phyloP scores from a whole-genome alignment of 1,140 invertebrate species.

The Drosophila saltans region DNA sequence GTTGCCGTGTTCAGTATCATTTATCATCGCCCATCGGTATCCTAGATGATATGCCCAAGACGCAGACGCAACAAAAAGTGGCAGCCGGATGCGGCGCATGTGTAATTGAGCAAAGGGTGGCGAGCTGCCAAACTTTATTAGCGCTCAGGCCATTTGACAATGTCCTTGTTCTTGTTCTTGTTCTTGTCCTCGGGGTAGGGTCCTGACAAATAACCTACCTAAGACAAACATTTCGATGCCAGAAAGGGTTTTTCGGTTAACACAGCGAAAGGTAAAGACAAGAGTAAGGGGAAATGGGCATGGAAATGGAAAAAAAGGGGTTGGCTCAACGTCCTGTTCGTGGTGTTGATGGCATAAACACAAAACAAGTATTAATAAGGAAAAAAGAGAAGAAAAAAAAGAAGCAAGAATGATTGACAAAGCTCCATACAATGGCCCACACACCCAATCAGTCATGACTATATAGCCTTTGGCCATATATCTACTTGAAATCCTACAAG shows the following conservation, averaged over 20 bases:
- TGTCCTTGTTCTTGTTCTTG: conserved; percentile 45
- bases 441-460: background rate
- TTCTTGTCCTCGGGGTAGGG: conserved; percentile 59
- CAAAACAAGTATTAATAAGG: conserved; percentile 31
- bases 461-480: background rate
- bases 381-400: conserved; percentile 29
- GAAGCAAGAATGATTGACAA: conserved; percentile 52
- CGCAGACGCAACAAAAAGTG: background rate
- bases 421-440: conserved; percentile 39
- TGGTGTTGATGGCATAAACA: conserved; percentile 66
- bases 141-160: conserved; percentile 44
- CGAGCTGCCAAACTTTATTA: conserved; percentile 63
- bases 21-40: conserved; percentile 60
- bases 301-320: conserved; percentile 25
- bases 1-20: conserved; percentile 62
- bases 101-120: conserved; percentile 79
- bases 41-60: conserved; percentile 21
- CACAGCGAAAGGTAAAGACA: background rate
- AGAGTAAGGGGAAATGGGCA: background rate
- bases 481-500: background rate
- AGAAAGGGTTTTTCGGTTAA: conserved; percentile 36
- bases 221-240: conserved; percentile 53
- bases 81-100: conserved; percentile 58
- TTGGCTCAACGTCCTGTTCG: conserved; percentile 28
- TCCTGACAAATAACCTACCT: conserved; percentile 15